A percentile compares a stretch with the other conserved stretches of the same genome.
phyloP scores from a whole-genome alignment of 2,797 vertebrate genomes.

The Mormyrus hasselquistii region DNA sequence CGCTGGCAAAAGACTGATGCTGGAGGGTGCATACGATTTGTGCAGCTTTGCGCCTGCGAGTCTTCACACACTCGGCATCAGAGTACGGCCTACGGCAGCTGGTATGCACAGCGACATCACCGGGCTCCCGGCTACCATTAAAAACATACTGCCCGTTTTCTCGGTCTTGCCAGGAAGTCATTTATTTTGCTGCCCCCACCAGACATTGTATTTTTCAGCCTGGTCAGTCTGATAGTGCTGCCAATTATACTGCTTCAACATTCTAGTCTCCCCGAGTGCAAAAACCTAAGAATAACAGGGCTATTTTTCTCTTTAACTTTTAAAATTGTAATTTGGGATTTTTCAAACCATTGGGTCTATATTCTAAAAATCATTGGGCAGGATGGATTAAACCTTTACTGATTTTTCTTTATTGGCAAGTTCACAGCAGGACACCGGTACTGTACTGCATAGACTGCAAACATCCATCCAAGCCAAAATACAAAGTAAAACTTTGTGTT shows the following conservation, averaged over 20 bases:
- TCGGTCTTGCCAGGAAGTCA: background rate
- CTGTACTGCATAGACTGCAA: background rate
- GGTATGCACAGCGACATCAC: background rate
- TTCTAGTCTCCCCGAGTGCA: background rate
- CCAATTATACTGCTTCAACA: background rate
- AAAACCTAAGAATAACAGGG: background rate
- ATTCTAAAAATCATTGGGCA: background rate
- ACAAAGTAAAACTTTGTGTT: background rate
- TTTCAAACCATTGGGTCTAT: background rate
- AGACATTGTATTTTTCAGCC: background rate
- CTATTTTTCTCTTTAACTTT: background rate
- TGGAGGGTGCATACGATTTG: background rate
- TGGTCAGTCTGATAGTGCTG: background rate
- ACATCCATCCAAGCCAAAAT: background rate
- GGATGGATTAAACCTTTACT: background rate
- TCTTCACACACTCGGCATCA: background rate
- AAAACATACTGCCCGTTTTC: background rate
- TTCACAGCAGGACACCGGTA: background rate
- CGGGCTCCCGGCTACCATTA: background rate
- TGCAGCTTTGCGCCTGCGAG: background rate
- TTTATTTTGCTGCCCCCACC: background rate
- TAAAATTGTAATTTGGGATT: conserved; percentile 4
- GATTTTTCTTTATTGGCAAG: background rate
- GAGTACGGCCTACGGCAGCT: background rate
- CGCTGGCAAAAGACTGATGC: background rate